Evolutionary conservation across 1,140 invertebrate species (phyloP).

Genomic region (Heliconius himera): DNA sequence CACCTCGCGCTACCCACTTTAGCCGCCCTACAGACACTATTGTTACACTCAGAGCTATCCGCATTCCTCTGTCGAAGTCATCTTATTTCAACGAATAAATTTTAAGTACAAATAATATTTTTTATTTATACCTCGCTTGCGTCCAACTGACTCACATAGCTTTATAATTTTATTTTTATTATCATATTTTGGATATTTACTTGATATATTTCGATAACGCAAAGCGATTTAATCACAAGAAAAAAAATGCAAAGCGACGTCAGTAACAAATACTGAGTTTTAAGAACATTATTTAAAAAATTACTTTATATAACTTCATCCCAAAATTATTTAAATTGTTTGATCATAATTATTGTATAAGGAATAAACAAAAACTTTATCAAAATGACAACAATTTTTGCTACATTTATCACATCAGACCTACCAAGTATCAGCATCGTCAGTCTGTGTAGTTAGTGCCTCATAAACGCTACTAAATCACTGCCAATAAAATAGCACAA

Average conservation of each 20-base stretch:
- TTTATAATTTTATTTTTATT: conserved; percentile 19
- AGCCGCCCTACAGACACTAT: conserved; percentile 40
- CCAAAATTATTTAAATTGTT: neutral
- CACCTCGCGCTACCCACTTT: conserved; percentile 36
- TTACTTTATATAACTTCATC: too few relatives aligned
- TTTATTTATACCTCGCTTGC: conserved; percentile 51
- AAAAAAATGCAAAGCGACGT: conserved; percentile 34
- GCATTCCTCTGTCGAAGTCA: conserved; percentile 57
- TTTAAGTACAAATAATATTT: conserved; percentile 42
- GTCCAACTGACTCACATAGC: conserved; percentile 40
- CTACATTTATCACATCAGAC: neutral
- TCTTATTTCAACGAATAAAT: conserved; percentile 45
- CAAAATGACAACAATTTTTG: neutral
- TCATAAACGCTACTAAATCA: neutral
- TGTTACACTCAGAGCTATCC: conserved; percentile 58
- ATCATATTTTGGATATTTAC: neutral
- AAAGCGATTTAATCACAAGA: conserved; percentile 36
- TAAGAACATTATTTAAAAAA: neutral
- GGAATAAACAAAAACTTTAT: neutral
- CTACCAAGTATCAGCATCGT: neutral
- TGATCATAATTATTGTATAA: neutral
- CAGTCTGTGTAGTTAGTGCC: neutral
- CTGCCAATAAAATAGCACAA: neutral
- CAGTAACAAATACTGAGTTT: neutral
- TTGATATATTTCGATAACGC: conserved; percentile 26